A percentile compares a stretch with the other conserved stretches of the same genome.
Conservation (phyloP, 2,888 invertebrate genomes). For the Tuta absoluta region DNA sequence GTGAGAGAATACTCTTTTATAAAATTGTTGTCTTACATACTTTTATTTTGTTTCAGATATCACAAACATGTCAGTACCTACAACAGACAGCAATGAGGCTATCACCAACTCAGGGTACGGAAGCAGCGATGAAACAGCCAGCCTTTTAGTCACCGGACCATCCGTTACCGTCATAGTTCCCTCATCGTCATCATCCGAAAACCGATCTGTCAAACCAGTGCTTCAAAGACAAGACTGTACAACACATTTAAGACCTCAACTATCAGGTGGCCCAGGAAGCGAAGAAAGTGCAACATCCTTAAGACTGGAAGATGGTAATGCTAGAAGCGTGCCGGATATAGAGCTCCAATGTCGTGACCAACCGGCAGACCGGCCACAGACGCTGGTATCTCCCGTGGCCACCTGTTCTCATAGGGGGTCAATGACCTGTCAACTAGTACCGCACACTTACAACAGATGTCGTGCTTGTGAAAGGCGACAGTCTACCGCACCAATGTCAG, state of each 20-base stretch:
- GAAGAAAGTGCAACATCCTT: constrained; percentile 86
- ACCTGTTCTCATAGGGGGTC: constrained; percentile 83
- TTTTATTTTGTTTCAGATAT: constrained; percentile 60
- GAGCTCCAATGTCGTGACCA: constrained; percentile 87
- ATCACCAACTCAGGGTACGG: constrained; percentile 85
- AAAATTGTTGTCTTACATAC: constrained; percentile 8
- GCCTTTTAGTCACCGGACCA: constrained; percentile 86
- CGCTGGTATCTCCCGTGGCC: constrained; percentile 79
- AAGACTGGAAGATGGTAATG: constrained; percentile 83
- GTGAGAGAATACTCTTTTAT: too few species aligned
- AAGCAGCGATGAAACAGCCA: constrained; percentile 91
- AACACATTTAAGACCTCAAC: constrained; percentile 86
- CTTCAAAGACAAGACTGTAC: constrained; percentile 93
- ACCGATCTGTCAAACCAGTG: constrained; percentile 86
- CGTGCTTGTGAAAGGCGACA: constrained; percentile 89
- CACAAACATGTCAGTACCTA: constrained; percentile 69
- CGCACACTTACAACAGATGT: constrained; percentile 83
- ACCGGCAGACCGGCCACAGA: constrained; percentile 77
- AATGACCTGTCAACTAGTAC: constrained; percentile 84
- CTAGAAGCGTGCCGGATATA: constrained; percentile 90
- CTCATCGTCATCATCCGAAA: constrained; percentile 51
- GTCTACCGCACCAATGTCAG: constrained; percentile 89
- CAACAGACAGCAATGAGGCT: constrained; percentile 80
- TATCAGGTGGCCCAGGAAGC: constrained; percentile 88
- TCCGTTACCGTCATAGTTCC: constrained; percentile 78